A percentile compares a stretch with the other conserved stretches of the same genome.
Evolutionary conservation across 2,888 invertebrate species (phyloP).

Genomic region (Cantharis lateralis): DNA sequence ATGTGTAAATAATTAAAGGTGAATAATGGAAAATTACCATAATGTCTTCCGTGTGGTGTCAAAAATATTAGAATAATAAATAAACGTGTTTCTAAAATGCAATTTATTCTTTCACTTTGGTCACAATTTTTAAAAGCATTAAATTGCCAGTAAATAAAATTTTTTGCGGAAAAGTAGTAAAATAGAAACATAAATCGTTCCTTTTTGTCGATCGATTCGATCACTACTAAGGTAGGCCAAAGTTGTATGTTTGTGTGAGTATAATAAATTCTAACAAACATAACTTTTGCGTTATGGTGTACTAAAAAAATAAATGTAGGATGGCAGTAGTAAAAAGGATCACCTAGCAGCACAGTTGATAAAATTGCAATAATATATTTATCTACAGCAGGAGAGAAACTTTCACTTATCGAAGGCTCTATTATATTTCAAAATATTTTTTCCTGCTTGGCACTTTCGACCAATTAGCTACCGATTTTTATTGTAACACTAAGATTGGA

Average conservation of each 20-base stretch:
- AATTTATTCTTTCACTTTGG: background rate
- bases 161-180: background rate
- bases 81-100: background rate
- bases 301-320: slow-evolving; percentile 15
- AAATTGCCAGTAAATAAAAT: background rate
- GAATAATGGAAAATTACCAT: background rate
- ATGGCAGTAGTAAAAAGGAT: slow-evolving; percentile 16
- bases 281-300: slow-evolving; percentile 23
- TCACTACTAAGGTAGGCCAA: slow-evolving; percentile 1
- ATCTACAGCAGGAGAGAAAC: background rate
- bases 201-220: background rate
- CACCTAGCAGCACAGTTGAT: slow-evolving; percentile 19
- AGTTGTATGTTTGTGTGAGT: slow-evolving; percentile 19
- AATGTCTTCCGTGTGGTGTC: background rate
- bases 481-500: background rate
- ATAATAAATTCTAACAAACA: slow-evolving; percentile 24
- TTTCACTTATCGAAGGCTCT: background rate
- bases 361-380: slow-evolving; percentile 22
- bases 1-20: background rate
- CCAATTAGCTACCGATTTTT: background rate
- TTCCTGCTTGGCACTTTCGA: background rate
- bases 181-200: background rate
- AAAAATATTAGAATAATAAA: background rate
- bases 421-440: background rate
- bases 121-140: background rate